phyloP scores from a whole-genome alignment of 2,797 vertebrate species.

The Spondyliosoma cantharus region DNA sequence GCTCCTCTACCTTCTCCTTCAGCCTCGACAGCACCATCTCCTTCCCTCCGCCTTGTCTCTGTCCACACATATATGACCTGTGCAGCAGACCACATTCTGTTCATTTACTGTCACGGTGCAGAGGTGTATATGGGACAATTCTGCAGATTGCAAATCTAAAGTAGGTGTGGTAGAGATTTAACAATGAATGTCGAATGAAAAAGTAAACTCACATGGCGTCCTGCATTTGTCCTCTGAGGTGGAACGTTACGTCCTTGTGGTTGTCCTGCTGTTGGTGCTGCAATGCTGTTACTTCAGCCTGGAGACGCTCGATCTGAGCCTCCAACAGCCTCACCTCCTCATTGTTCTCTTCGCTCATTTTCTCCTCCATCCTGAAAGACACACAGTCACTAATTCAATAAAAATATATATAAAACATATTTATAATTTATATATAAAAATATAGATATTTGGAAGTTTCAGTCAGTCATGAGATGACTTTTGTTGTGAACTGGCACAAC shows the following conservation, averaged over 20 bases:
- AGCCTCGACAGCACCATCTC: constrained; percentile 70
- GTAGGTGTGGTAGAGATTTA: accelerated
- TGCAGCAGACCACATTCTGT: neutral
- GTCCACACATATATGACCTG: constrained; percentile 50
- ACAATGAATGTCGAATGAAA: neutral
- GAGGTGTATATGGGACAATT: neutral
- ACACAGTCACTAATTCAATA: neutral
- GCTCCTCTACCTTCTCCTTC: constrained; percentile 78
- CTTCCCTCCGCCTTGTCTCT: constrained; percentile 23
- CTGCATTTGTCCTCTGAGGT: constrained; percentile 75
- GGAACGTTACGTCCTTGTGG: constrained; percentile 58
- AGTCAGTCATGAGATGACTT: neutral
- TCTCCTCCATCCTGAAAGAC: constrained; percentile 27
- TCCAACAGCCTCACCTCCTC: constrained; percentile 78
- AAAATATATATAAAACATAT: neutral
- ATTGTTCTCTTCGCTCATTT: constrained; percentile 63
- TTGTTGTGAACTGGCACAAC: no score
- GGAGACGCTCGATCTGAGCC: constrained; percentile 81
- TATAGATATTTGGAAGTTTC: neutral
- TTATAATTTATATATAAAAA: neutral
- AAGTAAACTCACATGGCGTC: constrained; percentile 77
- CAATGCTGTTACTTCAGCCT: constrained; percentile 82
- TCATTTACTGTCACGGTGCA: neutral
- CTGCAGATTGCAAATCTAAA: neutral
- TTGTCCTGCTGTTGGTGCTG: constrained; percentile 71